phyloP scores from a whole-genome alignment of 2,113 vertebrate species.

The Ranitomeya imitator region DNA sequence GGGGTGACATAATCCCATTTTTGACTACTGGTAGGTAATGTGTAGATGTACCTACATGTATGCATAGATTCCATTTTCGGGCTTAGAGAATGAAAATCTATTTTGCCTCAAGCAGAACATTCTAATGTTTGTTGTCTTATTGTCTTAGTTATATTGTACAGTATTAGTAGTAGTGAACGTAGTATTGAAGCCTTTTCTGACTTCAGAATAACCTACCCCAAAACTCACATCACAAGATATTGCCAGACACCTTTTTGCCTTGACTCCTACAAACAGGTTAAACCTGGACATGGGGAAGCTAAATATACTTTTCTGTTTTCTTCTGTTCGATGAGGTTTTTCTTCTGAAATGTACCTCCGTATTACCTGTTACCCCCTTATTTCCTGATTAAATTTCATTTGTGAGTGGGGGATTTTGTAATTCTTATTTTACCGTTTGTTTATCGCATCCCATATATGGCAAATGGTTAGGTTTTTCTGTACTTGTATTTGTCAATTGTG shows the following conservation, averaged over 20 bases:
- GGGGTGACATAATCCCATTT: background rate
- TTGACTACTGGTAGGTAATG: background rate
- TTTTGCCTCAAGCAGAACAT: constrained; percentile 25
- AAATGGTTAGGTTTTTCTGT: constrained; percentile 29
- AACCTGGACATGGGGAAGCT: constrained; percentile 36
- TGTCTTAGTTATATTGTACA: constrained; percentile 46
- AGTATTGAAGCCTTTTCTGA: constrained; percentile 40
- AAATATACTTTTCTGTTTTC: background rate
- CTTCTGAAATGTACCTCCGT: background rate
- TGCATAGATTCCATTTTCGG: constrained; percentile 27
- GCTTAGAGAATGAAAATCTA: constrained; percentile 19
- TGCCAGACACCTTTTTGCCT: constrained; percentile 55
- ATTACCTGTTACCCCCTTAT: constrained; percentile 12
- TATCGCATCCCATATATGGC: background rate
- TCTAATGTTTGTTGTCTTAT: constrained; percentile 20
- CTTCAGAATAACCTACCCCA: constrained; percentile 31
- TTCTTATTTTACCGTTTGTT: background rate
- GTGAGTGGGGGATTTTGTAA: constrained; percentile 28
- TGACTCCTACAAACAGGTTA: constrained; percentile 37
- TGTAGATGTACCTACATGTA: constrained; percentile 18
- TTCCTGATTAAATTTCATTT: constrained; percentile 8
- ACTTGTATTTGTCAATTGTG: constrained; percentile 15
- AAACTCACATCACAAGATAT: constrained; percentile 23
- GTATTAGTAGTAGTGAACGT: constrained; percentile 45
- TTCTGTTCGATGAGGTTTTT: constrained; percentile 12